Base-by-base conservation (phyloP, 2,113 vertebrate genomes). In the Otis tarda region DNA sequence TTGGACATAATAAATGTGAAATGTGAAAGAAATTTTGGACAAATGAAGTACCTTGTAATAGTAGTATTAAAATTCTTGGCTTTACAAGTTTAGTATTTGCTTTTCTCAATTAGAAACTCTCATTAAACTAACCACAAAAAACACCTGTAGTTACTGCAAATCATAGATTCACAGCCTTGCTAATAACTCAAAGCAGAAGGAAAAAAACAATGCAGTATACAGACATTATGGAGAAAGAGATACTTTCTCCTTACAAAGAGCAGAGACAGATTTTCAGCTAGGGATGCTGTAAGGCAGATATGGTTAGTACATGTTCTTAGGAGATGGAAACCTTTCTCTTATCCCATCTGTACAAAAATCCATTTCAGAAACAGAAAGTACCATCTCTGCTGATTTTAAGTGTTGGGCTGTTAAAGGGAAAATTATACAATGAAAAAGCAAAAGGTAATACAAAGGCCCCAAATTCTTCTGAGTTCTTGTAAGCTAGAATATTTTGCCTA, bases 51-150 rank as follows among this genome's bases (percentile, higher is more conserved):
- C 20, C 37, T 83, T 61, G 6, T 78, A 87, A 45, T 7, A 70
- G 33, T 60, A 75, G 11, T 35, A 60, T 50, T 68, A 82, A 52
- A 81, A 60, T 43, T 73, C 25, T 61, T 77, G n/a, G 41, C 60
- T 89, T 83, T 65, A 59, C n/a, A 56, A 47, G 18, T 70, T 78
- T 74, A 60, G 10, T 25, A 56, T 57, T 96, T 87, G 65, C 5
- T 41, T 85, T 85, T 88, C 67, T 76, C 75, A 93, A 87, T 94
- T 68, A 92, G 75, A 85, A 75, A 20, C 13, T 77, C 49, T 89
- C 14, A 68, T 75, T 91, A 75, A 90, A 82, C 39, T 75, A 93
- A 76, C 64, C 56, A 78, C 60, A 93, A 55, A 77, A 17, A 3
- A 2, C 18, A 45, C 24, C 35, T 59, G 14, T 45, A 90, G 76